Base-by-base conservation (phyloP, 2,888 invertebrate genomes). In the Digitonthophagus gazella region DNA sequence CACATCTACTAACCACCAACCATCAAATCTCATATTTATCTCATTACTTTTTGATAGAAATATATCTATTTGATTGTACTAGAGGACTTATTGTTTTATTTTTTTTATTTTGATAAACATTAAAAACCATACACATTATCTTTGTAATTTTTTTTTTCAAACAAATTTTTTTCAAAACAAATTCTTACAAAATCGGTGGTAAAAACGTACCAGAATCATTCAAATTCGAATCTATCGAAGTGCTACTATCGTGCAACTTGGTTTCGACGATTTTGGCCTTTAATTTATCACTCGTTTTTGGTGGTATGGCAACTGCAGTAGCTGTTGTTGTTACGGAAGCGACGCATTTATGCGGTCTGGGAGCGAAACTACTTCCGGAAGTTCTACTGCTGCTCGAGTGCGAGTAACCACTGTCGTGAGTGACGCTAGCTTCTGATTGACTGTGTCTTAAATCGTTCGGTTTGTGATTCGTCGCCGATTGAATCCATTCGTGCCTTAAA, bases 401-500 rank as follows among this genome's bases (percentile, higher is more conserved):
- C 2, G 81, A 80, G 69, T 79, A 79, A 0, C 61, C 61, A 44
- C 28, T 77, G 57, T 79, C 78, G 57, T 78, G 77, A 8, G 78
- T 76, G 14, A 81, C 79, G 73, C 85, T 85, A 72, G 84, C 82
- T 70, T 85, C 85, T 22, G 84, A 85, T 66, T 85, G 87, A 80
- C 80, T 87, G 80, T 80, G 79, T 79, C 88, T 65, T 78, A 83
- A 72, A 83, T 83, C 73, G 83, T 85, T 76, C 66, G 79, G 72
- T 67, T 76, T 77, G 66, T 78, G 76, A 54, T 72, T 2, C 64
- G 75, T 75, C 63, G 75, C 77, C 3, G 81, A 79, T 61, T 75
- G 74, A 71, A 83, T 79, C 91, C 93, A 97, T 78, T 94, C 93
- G 83, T 97, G 97, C 67, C 91, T 89, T 16, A 93, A 87, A 1